These are phyloP conservation scores for Sialia sialis DNA, from an alignment of 2,113 vertebrate genomes.

Conservation along the genomic window DNA sequence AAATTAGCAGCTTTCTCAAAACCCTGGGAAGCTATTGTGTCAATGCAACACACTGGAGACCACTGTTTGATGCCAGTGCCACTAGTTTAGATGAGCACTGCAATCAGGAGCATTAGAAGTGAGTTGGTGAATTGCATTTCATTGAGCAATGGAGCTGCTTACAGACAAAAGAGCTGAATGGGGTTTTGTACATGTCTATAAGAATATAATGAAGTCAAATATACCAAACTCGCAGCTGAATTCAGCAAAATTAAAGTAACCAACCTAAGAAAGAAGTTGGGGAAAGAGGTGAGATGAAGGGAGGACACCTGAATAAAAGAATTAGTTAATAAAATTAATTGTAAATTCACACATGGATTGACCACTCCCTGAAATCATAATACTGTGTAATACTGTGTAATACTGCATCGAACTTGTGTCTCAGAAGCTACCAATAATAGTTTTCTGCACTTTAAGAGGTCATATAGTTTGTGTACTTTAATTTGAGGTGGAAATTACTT, in stretches of 20 bases:
- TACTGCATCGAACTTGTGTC: fast-evolving
- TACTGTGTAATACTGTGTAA: not conserved
- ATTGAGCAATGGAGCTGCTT: constrained; percentile 12
- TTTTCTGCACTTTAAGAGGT: not conserved
- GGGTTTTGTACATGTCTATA: not conserved
- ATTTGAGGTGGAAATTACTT: not conserved
- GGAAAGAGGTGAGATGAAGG: not conserved
- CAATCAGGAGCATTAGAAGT: constrained; percentile 59
- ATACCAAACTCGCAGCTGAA: not conserved
- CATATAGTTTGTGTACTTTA: not conserved
- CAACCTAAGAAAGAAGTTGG: not conserved
- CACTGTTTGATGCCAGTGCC: constrained; percentile 48
- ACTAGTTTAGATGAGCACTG: constrained; percentile 54
- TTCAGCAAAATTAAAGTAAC: not conserved
- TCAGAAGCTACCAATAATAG: not conserved
- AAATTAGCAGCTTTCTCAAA: constrained; percentile 59
- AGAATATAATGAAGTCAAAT: not conserved
- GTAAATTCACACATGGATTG: not conserved
- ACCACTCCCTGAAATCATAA: not conserved
- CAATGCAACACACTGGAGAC: constrained; percentile 52
- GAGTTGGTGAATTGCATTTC: constrained; percentile 23
- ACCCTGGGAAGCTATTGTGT: constrained; percentile 53
- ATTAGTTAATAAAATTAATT: not conserved
- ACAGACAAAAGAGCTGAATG: constrained; percentile 34
- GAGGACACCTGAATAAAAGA: not conserved